Evolutionary conservation across 1,140 invertebrate species (phyloP).

Genomic region (Bombus pascuorum): DNA sequence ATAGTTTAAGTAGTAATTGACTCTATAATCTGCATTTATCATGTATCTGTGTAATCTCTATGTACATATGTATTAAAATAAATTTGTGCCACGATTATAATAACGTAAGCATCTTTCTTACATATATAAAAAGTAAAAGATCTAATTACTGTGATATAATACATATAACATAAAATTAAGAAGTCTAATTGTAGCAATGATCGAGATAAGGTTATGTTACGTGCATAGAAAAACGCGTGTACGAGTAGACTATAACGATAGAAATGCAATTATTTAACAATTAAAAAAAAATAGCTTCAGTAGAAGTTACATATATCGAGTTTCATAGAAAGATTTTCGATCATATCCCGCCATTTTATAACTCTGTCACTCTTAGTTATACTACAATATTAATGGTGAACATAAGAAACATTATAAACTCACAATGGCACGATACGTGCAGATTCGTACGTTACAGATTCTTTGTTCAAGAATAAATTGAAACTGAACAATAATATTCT

Average conservation of each 20-base stretch:
- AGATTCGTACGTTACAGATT: too few relatives aligned
- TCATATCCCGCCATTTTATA: background rate
- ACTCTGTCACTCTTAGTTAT: background rate
- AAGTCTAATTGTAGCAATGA: background rate
- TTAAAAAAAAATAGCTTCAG: background rate
- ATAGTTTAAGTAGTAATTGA: background rate
- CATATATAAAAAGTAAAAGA: background rate
- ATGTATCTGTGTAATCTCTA: background rate
- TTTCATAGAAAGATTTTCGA: background rate
- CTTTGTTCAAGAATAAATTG: too few relatives aligned
- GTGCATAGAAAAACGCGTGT: background rate
- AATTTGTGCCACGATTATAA: background rate
- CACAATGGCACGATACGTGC: too few relatives aligned
- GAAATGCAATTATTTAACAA: background rate
- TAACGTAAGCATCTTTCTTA: background rate
- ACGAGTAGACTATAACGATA: background rate
- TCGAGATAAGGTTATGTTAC: background rate
- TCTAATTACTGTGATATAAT: background rate
- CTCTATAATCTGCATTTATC: too few relatives aligned
- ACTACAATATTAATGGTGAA: too few relatives aligned
- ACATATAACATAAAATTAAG: background rate
- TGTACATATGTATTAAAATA: background rate
- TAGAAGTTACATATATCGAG: background rate
- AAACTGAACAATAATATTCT: too few relatives aligned
- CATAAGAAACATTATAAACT: too few relatives aligned